Evolutionary conservation across 1,140 invertebrate species (phyloP), one percentile per base, ranked within the genome.

Genomic region (Ceratina japonica): DNA sequence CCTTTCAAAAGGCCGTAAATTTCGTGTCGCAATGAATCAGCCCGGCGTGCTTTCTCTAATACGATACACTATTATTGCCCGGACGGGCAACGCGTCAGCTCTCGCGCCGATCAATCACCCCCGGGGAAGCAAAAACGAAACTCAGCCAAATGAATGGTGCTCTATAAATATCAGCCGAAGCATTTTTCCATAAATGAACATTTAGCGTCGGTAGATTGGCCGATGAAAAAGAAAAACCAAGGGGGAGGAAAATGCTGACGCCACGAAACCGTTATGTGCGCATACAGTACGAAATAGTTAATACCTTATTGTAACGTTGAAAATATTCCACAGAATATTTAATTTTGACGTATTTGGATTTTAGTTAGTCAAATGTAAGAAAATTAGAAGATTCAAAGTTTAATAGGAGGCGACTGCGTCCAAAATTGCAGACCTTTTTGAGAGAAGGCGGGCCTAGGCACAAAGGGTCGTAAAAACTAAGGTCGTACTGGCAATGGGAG

Each of bases 21-120:
- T 62, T 52, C n/a, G 66, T 37, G 27, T 61, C 15, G 3, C 54
- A 51, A 24, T 31, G 74, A 44, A 62, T 51, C 75, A 59, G 52
- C 56, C 52, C 62, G n/a, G 16, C 37, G 37, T 68, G n/a, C 58
- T 49, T 49, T 22, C 44, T 49, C 58, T 77, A 70, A 77, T 77
- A 77, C 44, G 66, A 70, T 76, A 52, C 66, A 77, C 68, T 77
- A 77, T 63, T 77, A 71, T 77, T 63, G 27, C 4, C 1, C 24
- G n/a, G 37, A 24, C 61, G 22, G 74, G 10, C 13, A 54, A 37
- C 66, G 24, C 56, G 56, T 52, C 24, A 31, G 24, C 54, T 59
- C 54, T 52, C 37, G 22, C 37, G 5, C 27, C 49, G 49, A 71
- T 71, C 68, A 27, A 77, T 77, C 68, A 71, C 51, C 20, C 15